A percentile compares a stretch with the other conserved stretches of the same genome.
These are phyloP conservation scores for Cryptoleucopteryx plumbea DNA, from an alignment of 2,113 vertebrate genomes.

Conservation along the genomic window DNA sequence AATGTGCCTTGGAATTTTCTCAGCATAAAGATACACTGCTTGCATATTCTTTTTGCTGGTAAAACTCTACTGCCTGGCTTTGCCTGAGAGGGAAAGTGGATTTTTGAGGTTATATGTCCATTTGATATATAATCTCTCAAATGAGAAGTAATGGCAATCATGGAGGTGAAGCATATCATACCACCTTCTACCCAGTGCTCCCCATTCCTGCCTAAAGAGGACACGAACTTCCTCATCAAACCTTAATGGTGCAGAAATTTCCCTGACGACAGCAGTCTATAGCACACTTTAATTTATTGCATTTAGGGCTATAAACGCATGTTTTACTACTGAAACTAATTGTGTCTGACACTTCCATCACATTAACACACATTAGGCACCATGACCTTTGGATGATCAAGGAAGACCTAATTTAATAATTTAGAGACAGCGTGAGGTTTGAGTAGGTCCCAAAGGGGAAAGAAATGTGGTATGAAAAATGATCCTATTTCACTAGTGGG, in stretches of 20 bases:
- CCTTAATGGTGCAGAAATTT: slow-evolving; percentile 64
- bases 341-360: slow-evolving; percentile 60
- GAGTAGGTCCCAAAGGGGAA: slow-evolving; percentile 14
- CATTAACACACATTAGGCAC: slow-evolving; percentile 63
- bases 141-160: background rate
- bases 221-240: slow-evolving; percentile 34
- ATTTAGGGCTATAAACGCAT: slow-evolving; percentile 40
- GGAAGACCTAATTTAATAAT: slow-evolving; percentile 66
- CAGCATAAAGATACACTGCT: background rate
- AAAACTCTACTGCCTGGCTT: background rate
- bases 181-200: background rate
- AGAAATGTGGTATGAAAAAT: slow-evolving; percentile 27
- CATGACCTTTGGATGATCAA: slow-evolving; percentile 55
- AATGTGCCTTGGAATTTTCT: background rate
- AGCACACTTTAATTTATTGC: slow-evolving; percentile 40
- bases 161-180: background rate
- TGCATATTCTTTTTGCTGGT: too few relatives aligned
- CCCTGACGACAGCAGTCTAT: slow-evolving; percentile 27
- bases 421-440: background rate
- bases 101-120: background rate
- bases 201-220: background rate
- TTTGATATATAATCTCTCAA: background rate
- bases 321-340: slow-evolving; percentile 65
- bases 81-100: background rate
- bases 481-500: background rate